Evolutionary conservation across 2,888 invertebrate genomes (phyloP), one percentile per base, ranked within the genome.

Genomic region (Tethea ocularis): DNA sequence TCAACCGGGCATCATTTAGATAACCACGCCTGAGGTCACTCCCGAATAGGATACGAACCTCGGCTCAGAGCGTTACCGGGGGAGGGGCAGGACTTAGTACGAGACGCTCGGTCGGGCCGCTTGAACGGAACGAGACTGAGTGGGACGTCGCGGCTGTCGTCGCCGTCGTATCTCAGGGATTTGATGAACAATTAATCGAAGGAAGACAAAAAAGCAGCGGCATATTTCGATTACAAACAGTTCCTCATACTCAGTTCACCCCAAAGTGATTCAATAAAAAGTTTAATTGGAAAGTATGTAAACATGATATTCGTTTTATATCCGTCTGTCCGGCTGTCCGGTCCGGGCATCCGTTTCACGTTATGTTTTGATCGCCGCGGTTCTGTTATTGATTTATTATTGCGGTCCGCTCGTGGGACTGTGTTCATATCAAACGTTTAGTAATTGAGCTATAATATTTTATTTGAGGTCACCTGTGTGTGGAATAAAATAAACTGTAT

Each of bases 391-490:
- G 36, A 55, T 55, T 55, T 55, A 55, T 36, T 55, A 36, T 36
- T 52, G 61, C 62, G 61, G 29, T 55, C 51, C 17, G 46, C 46
- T 20, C 15, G 46, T 46, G 20, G 46, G 46, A 46, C 10, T 46
- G 10, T 17, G 20, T 2, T 46, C 46, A 46, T 20, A 46, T 20
- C 10, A 46, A 20, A 46, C 46, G 46, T 46, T 20, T 46, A 46
- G n/a, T 46, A 20, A 6, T n/a, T 20, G 17, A 46, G 17, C 46
- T 46, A 46, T 46, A 20, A 17, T n/a, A 10, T 46, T 46, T 46
- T 46, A 46, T 46, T 46, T 46, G 46, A 46, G 46, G 46, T 46
- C 46, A 46, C 17, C 8, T n/a, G 46, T 46, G 17, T 41, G 5
- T 17, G 20, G 20, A 46, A 46, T 46, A 46, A 46, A 46, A 46